phyloP scores from a whole-genome alignment of 1,140 invertebrate species.

The Dendroctonus valens region DNA sequence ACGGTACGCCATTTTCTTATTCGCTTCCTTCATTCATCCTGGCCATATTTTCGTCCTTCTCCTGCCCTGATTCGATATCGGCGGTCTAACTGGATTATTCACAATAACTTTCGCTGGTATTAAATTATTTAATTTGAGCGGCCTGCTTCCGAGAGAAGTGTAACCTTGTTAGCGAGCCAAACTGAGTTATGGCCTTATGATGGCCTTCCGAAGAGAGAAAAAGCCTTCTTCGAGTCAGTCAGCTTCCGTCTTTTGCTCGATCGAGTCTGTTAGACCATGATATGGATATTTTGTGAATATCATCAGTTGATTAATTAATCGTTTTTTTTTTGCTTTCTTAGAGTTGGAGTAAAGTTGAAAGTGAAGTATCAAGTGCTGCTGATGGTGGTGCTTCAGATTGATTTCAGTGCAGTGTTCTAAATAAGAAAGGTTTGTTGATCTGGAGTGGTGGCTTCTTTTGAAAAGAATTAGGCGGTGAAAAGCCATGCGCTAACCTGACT shows the following conservation, averaged over 20 bases:
- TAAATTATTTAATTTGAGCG: constrained; percentile 37
- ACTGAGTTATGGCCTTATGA: constrained; percentile 36
- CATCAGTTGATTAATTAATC: too few species aligned
- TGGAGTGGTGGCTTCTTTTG: too few species aligned
- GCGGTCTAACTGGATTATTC: constrained; percentile 33
- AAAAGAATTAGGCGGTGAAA: too few species aligned
- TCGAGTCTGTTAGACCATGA: constrained; percentile 3
- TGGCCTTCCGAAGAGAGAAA: constrained; percentile 31
- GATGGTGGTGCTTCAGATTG: too few species aligned
- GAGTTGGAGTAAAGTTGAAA: too few species aligned
- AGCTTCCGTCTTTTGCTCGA: constrained; percentile 33
- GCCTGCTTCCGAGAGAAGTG: constrained; percentile 26
- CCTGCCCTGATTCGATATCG: constrained; percentile 14
- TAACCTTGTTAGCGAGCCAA: constrained; percentile 34
- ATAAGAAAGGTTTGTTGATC: too few species aligned
- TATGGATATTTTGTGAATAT: not conserved
- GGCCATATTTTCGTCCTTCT: not conserved
- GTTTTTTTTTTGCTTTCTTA: too few species aligned
- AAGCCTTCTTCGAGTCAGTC: constrained; percentile 33
- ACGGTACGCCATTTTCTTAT: not conserved
- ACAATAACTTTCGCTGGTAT: constrained; percentile 36
- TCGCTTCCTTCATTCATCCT: not conserved
- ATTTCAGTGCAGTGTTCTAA: too few species aligned
- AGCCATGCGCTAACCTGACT: too few species aligned
- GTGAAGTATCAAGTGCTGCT: too few species aligned